phyloP scores from a whole-genome alignment of 2,797 vertebrate species.

The Novumbra hubbsi region DNA sequence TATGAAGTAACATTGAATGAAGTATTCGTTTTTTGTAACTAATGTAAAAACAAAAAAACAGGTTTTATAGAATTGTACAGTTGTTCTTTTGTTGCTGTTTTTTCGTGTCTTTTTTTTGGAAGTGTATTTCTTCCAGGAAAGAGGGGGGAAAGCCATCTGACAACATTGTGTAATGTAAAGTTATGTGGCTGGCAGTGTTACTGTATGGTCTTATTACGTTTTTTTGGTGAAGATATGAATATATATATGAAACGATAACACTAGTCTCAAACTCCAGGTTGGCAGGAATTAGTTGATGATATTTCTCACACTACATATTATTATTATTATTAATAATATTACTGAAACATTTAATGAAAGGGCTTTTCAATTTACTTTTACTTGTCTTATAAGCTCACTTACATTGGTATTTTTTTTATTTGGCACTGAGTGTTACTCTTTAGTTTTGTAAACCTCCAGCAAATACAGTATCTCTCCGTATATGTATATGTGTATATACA shows the following conservation, averaged over 20 bases:
- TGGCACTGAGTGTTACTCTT: conserved; percentile 28
- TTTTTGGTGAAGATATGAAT: conserved; percentile 70
- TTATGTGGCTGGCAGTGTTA: conserved; percentile 65
- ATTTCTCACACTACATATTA: conserved; percentile 49
- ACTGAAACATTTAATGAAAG: conserved; percentile 41
- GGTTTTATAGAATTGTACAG: conserved; percentile 99
- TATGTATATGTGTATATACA: too few relatives aligned
- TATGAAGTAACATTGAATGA: conserved; percentile 98
- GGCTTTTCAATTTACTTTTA: conserved; percentile 43
- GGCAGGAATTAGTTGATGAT: conserved; percentile 43
- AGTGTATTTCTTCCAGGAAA: conserved; percentile 55
- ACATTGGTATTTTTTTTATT: conserved; percentile 33
- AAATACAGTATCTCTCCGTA: too few relatives aligned
- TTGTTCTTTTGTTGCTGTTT: conserved; percentile 71
- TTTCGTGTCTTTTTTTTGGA: conserved; percentile 52
- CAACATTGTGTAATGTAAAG: conserved; percentile 65
- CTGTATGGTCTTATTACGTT: conserved; percentile 62
- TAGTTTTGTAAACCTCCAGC: conserved; percentile 3
- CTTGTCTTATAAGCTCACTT: conserved; percentile 43
- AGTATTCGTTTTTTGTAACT: conserved; percentile 98
- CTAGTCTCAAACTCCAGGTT: conserved; percentile 74
- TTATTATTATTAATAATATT: conserved; percentile 42
- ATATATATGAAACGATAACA: conserved; percentile 70
- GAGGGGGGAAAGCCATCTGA: conserved; percentile 64
- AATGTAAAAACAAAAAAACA: conserved; percentile 98